Conservation (phyloP, 64 coral and sea anemone species). For the Acropora yongei region DNA sequence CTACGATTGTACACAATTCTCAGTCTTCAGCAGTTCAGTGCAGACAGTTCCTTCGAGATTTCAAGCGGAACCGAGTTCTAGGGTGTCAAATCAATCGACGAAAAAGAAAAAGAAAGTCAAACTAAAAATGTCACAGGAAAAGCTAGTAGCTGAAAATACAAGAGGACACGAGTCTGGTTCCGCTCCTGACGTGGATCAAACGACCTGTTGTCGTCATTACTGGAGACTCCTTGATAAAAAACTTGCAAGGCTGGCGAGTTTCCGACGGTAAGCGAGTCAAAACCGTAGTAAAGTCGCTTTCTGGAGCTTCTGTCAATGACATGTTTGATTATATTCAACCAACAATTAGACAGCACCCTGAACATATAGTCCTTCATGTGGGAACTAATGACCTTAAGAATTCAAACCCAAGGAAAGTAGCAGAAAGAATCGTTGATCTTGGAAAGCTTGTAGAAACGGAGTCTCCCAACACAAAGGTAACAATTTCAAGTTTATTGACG, state of each 20-base stretch:
- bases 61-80: not conserved
- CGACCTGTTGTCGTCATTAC: not conserved
- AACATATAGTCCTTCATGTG: not conserved
- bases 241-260: not conserved
- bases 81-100: not conserved
- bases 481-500: too few species aligned
- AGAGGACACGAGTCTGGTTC: not conserved
- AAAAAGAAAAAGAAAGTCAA: not conserved
- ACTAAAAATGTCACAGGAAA: not conserved
- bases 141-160: not conserved
- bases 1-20: too few species aligned
- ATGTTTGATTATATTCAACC: slow-evolving; percentile 12
- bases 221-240: not conserved
- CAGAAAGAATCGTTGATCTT: too few species aligned
- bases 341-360: not conserved
- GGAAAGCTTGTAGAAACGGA: too few species aligned
- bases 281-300: not conserved
- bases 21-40: too few species aligned
- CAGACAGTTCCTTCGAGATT: not conserved
- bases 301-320: not conserved
- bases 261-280: not conserved
- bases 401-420: not conserved
- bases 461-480: too few species aligned
- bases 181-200: not conserved
- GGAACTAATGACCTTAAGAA: slow-evolving; percentile 3